phyloP scores from a whole-genome alignment of 1,140 invertebrate species.

The Pogonomyrmex californicus region DNA sequence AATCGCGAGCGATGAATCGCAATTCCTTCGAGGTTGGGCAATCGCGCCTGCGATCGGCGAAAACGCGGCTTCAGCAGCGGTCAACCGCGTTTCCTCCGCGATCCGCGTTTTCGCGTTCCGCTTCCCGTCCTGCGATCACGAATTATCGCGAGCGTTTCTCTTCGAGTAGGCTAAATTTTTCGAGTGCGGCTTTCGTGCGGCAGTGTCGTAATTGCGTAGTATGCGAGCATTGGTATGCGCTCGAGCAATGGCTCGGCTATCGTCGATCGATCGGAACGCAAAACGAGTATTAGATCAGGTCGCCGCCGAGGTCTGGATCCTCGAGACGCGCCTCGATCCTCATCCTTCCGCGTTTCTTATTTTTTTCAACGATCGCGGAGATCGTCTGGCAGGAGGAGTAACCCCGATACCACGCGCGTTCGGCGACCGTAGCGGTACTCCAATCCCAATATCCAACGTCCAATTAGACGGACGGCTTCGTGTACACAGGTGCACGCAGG shows the following conservation, averaged over 20 bases:
- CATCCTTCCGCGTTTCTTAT: not conserved
- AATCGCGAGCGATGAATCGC: not conserved
- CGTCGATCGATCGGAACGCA: conserved; percentile 38
- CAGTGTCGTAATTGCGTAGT: not conserved
- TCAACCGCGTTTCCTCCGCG: not conserved
- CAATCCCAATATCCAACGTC: conserved; percentile 48
- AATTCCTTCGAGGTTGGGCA: not conserved
- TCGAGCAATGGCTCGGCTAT: conserved; percentile 23
- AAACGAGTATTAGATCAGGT: conserved; percentile 3
- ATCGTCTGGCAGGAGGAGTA: not conserved
- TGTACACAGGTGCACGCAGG: conserved; percentile 19
- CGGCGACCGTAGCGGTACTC: conserved; percentile 41
- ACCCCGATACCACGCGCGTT: conserved; percentile 14
- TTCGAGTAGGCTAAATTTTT: conserved; percentile 12
- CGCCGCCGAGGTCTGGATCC: not conserved
- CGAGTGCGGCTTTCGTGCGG: conserved; percentile 27
- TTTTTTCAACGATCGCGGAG: not conserved
- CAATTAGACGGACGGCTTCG: conserved; percentile 25
- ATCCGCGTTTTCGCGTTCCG: not conserved
- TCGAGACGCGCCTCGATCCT: not conserved
- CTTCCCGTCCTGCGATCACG: not conserved
- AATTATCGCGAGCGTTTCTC: conserved; percentile 1
- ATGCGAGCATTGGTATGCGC: conserved; percentile 12
- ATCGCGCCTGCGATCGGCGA: not conserved
- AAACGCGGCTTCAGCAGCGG: not conserved